Evolutionary conservation across 2,113 vertebrate genomes (phyloP), one percentile per base, ranked within the genome.

Genomic region (Eulemur rufifrons): DNA sequence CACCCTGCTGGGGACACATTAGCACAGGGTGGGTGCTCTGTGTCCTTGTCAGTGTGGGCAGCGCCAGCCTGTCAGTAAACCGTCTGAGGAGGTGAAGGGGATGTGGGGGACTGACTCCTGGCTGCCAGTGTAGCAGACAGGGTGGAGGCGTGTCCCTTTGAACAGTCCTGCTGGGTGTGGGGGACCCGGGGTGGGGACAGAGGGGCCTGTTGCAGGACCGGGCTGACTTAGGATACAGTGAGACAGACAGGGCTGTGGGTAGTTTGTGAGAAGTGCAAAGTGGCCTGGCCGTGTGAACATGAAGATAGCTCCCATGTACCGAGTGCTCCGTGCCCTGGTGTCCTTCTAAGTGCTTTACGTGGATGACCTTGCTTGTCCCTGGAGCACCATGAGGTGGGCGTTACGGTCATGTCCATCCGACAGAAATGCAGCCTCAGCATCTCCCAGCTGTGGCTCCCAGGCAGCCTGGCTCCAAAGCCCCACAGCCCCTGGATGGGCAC

Each of bases 401-500:
- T 5, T n/a, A 11, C 0, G 4, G 8, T 56, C 34, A 4, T 1
- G 20, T 42, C 27, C 42, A 8, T 34, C 29, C 47, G n/a, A 32
- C 45, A 52, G 34, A 20, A 69, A 78, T 71, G 66, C 64, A 47
- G 42, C 54, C 47, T n/a, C 18, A 23, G 4, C 34, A 3, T 80
- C 21, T 12, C 10, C 12, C 32, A 11, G 17, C n/a, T 7, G 21
- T 13, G 21, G 34, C 37, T 47, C 15, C 78, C 23, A n/a, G 66
- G 45, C 8, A 54, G 52, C 50, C 45, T 52, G 63, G 59, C 42
- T 39, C 20, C 18, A 5, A 76, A 68, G 21, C 50, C 42, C 42
- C 64, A 17, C 2, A 23, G 52, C 50, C 74, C n/a, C 9, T 0
- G 3, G 0, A 6, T 25, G 27, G 23, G 11, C 15, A 63, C 63